Conservation (phyloP, 2,113 vertebrate genomes). For the Pogonocichla stellata region DNA sequence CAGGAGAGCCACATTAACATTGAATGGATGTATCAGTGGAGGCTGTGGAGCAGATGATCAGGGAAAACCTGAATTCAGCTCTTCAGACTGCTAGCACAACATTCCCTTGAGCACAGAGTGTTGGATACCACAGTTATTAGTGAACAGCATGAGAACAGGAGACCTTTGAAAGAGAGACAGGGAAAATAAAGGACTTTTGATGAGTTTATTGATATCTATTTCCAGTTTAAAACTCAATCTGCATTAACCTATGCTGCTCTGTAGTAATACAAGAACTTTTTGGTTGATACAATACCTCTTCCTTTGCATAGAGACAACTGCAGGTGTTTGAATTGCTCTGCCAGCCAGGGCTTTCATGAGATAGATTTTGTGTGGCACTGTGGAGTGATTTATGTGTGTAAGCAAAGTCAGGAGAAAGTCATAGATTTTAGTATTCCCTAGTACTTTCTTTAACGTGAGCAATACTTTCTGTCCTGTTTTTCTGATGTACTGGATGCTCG, state of each 20-base stretch:
- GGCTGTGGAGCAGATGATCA: background rate
- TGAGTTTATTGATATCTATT: background rate
- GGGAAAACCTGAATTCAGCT: background rate
- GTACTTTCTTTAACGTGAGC: constrained; percentile 56
- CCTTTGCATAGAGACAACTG: background rate
- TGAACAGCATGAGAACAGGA: background rate
- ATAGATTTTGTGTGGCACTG: constrained; percentile 21
- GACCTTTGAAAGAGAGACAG: background rate
- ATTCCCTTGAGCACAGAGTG: background rate
- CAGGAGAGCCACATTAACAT: background rate
- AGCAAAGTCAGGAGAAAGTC: constrained; percentile 73
- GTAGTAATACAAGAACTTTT: background rate
- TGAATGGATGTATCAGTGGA: background rate
- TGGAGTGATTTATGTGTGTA: constrained; percentile 55
- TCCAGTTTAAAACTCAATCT: background rate
- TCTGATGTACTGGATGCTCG: constrained; percentile 61
- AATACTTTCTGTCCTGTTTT: constrained; percentile 60
- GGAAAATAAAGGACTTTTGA: background rate
- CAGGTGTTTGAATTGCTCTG: background rate
- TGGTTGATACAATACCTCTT: background rate
- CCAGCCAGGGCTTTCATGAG: background rate
- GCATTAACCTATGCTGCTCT: background rate
- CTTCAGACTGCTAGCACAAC: background rate
- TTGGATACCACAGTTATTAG: background rate
- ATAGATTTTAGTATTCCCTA: constrained; percentile 56